A percentile compares a stretch with the other conserved stretches of the same genome.
Conservation (phyloP, 2,113 vertebrate genomes). For the Odocoileus virginianus region DNA sequence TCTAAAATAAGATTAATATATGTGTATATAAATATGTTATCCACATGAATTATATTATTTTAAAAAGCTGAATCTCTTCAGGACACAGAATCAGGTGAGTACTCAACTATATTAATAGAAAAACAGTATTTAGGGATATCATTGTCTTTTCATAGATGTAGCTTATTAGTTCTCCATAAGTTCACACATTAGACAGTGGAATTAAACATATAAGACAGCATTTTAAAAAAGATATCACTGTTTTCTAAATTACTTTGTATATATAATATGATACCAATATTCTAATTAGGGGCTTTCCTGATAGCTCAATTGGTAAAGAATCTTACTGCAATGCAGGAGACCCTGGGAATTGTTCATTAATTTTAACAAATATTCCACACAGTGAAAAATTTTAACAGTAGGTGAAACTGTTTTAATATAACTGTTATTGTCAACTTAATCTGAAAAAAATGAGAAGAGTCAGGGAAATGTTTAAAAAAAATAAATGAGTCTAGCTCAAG, state of each 20-base stretch:
- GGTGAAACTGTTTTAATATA: neutral
- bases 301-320: neutral
- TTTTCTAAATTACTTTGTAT: neutral
- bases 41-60: neutral
- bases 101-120: neutral
- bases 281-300: neutral
- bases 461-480: neutral
- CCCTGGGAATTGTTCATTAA: neutral
- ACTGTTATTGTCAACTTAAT: neutral
- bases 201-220: neutral
- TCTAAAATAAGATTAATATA: neutral
- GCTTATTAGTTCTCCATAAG: neutral
- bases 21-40: neutral
- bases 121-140: neutral
- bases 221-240: neutral
- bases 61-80: neutral
- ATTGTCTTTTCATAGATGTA: neutral
- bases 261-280: neutral
- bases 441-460: neutral
- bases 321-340: neutral
- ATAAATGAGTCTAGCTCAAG: neutral
- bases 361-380: neutral
- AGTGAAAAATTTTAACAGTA: neutral
- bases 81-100: neutral
- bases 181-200: neutral